Conservation (phyloP, 2,113 vertebrate genomes). For the Rissa tridactyla region DNA sequence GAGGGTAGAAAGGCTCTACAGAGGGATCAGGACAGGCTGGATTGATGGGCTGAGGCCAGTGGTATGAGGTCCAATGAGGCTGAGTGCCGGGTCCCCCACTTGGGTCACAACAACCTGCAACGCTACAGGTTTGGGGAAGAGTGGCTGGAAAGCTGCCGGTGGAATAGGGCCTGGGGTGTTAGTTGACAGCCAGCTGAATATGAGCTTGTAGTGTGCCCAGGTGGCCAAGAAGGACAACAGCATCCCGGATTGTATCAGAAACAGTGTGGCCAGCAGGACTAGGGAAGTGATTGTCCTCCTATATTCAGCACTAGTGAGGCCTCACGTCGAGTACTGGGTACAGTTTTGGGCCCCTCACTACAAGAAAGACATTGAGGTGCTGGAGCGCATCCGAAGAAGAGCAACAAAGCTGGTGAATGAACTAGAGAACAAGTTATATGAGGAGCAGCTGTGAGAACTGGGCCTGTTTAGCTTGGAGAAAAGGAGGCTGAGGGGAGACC, state of each 20-base stretch:
- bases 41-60: too few relatives aligned
- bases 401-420: not conserved
- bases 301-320: not conserved
- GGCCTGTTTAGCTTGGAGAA: not conserved
- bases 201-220: not conserved
- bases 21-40: not conserved
- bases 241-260: not conserved
- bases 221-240: not conserved
- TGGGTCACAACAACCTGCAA: not conserved
- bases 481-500: not conserved
- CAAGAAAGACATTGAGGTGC: not conserved
- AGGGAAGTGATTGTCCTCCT: not conserved
- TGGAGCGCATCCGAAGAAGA: not conserved
- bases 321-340: not conserved
- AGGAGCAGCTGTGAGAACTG: not conserved
- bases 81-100: not conserved
- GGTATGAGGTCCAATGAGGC: not conserved
- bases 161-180: not conserved
- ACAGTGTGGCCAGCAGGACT: not conserved
- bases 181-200: not conserved
- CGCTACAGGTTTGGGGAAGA: not conserved
- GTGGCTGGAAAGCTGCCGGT: not conserved
- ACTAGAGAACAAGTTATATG: not conserved
- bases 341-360: not conserved
- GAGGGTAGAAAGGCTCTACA: not conserved